These are phyloP conservation scores for Ellobium chinense DNA, from an alignment of 2,888 invertebrate genomes.

Conservation along the genomic window DNA sequence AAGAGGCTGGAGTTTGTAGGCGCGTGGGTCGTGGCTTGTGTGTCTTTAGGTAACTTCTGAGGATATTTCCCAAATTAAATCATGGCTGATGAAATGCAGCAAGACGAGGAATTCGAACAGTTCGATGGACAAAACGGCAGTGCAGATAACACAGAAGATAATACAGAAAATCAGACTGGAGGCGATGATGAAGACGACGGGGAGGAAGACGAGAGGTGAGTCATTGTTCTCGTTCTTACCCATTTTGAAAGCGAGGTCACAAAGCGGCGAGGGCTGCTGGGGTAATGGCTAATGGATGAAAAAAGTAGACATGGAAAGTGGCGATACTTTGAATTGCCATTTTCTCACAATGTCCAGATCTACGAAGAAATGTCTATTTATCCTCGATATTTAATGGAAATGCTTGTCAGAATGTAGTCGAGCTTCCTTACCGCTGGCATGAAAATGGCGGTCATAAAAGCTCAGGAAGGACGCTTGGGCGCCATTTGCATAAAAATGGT, in stretches of 20 bases:
- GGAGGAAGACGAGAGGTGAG: constrained; percentile 45
- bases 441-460: too few relatives aligned
- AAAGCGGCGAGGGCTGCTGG: too few relatives aligned
- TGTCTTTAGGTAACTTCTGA: neutral
- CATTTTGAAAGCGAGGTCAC: neutral
- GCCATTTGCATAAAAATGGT: too few relatives aligned
- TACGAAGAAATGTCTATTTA: too few relatives aligned
- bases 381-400: too few relatives aligned
- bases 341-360: too few relatives aligned
- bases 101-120: constrained; percentile 34
- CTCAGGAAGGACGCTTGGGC: too few relatives aligned
- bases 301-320: too few relatives aligned
- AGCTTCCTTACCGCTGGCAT: too few relatives aligned
- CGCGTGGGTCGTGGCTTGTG: constrained; percentile 10
- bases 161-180: constrained; percentile 23
- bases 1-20: constrained; percentile 16
- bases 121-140: constrained; percentile 30
- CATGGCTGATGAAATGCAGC: constrained; percentile 46
- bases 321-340: too few relatives aligned
- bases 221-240: neutral
- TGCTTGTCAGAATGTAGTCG: too few relatives aligned
- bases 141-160: constrained; percentile 28
- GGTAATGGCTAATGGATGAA: too few relatives aligned
- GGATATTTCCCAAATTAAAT: neutral
- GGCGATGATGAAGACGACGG: constrained; percentile 34